Percentiles rank a stretch among this genome's conserved stretches.
These are phyloP conservation scores for Gymnopithys bicolor DNA, from an alignment of 2,797 vertebrate species.

Conservation along the genomic window DNA sequence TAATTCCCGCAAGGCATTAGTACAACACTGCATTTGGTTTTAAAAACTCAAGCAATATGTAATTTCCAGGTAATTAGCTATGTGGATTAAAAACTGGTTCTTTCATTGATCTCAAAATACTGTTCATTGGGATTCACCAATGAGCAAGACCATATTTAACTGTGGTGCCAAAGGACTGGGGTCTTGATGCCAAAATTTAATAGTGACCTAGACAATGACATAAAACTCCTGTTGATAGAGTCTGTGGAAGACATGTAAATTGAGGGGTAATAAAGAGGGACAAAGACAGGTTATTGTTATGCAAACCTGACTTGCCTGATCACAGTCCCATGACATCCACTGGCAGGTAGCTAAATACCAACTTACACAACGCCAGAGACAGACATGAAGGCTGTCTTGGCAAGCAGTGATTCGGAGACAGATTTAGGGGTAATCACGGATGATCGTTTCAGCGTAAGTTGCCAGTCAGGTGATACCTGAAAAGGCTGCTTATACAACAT, in stretches of 20 bases:
- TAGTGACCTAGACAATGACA: background rate
- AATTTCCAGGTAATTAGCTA: background rate
- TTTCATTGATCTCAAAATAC: background rate
- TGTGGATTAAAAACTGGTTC: background rate
- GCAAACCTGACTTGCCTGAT: background rate
- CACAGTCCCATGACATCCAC: background rate
- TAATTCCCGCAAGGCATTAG: background rate
- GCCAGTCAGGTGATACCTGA: background rate
- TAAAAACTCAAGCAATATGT: background rate
- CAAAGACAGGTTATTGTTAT: background rate
- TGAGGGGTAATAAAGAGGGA: background rate
- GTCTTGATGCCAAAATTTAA: background rate
- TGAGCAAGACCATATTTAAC: background rate
- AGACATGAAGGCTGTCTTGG: background rate
- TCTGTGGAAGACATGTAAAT: background rate
- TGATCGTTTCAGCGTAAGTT: constrained; percentile 16
- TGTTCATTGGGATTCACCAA: background rate
- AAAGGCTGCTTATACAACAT: constrained; percentile 25
- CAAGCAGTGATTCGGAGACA: constrained; percentile 10
- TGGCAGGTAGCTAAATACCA: background rate
- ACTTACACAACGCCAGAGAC: background rate
- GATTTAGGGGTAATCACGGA: constrained; percentile 13
- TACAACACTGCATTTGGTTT: background rate
- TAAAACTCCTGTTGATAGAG: background rate
- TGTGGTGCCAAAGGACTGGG: background rate